Conservation (phyloP, 2,113 vertebrate genomes). For the Chelonoidis abingdonii region DNA sequence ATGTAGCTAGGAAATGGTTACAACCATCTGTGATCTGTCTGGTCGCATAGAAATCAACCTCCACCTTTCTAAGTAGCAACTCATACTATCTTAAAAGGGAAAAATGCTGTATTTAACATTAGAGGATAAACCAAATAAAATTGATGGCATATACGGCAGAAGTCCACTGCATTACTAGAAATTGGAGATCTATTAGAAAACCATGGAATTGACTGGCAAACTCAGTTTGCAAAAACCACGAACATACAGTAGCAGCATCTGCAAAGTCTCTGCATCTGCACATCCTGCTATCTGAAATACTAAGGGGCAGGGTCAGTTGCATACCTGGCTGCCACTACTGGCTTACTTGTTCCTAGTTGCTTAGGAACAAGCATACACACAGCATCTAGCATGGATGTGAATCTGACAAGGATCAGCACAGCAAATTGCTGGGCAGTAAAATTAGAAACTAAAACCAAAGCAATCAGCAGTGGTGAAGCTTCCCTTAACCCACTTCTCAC, state of each 20-base stretch:
- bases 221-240: background rate
- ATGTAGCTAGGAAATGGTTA: background rate
- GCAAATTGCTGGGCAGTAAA: background rate
- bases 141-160: background rate
- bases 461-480: background rate
- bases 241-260: background rate
- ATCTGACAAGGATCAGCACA: background rate
- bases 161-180: background rate
- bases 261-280: background rate
- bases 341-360: background rate
- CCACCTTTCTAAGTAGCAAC: background rate
- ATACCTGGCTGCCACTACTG: background rate
- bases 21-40: background rate
- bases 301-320: background rate
- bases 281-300: background rate
- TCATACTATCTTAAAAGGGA: background rate
- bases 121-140: background rate
- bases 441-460: background rate
- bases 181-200: background rate
- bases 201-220: background rate
- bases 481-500: background rate
- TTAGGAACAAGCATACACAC: background rate
- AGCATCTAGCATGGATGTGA: background rate
- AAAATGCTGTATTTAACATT: background rate
- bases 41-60: background rate